Percentiles rank a stretch among this genome's conserved stretches.
phyloP scores from a whole-genome alignment of 2,113 vertebrate species.

The Halcyon malimbica region DNA sequence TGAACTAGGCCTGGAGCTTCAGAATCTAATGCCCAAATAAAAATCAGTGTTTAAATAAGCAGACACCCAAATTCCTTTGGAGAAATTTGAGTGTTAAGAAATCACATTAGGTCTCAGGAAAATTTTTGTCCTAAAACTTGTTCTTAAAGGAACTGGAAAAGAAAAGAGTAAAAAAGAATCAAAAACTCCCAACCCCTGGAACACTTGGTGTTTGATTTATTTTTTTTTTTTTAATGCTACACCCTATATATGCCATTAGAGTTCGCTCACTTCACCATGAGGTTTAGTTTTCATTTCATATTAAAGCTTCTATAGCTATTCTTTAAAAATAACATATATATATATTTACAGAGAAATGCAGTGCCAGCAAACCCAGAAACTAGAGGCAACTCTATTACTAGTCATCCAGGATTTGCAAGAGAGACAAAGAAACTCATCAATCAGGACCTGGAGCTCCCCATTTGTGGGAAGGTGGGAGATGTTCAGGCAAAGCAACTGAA shows the following conservation, averaged over 20 bases:
- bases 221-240: background rate
- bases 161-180: background rate
- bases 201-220: background rate
- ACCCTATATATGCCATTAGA: background rate
- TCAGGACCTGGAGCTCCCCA: background rate
- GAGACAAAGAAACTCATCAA: background rate
- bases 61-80: background rate
- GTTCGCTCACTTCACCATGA: background rate
- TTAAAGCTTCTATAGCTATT: background rate
- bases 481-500: background rate
- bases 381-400: background rate
- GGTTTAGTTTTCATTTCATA: background rate
- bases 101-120: background rate
- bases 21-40: background rate
- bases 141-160: background rate
- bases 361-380: background rate
- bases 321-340: background rate
- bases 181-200: accelerated
- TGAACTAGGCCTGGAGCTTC: background rate
- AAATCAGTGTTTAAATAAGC: background rate
- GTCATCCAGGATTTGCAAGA: background rate
- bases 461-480: background rate
- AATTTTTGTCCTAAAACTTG: background rate
- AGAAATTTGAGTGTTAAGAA: background rate
- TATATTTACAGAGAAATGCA: background rate